These are phyloP conservation scores for Dasyornis broadbenti DNA, from an alignment of 2,113 vertebrate species.

Conservation along the genomic window DNA sequence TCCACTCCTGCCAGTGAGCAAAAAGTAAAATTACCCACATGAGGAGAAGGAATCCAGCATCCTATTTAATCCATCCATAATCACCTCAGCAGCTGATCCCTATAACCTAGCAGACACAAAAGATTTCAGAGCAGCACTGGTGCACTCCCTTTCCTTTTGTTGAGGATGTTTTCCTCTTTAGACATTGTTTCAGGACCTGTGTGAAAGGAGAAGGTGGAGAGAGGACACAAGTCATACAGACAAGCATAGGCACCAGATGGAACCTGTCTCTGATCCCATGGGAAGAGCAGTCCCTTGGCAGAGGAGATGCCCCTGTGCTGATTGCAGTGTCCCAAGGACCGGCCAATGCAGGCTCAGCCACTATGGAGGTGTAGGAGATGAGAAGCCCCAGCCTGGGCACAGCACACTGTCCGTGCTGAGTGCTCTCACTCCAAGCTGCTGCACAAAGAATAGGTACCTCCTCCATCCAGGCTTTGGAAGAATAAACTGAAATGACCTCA, in stretches of 20 bases:
- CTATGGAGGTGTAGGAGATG: neutral
- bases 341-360: fast-evolving
- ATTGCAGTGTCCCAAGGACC: neutral
- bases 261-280: neutral
- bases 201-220: neutral
- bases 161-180: neutral
- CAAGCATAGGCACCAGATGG: neutral
- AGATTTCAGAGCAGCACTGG: neutral
- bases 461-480: neutral
- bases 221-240: neutral
- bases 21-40: neutral
- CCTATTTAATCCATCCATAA: neutral
- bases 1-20: neutral
- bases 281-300: neutral
- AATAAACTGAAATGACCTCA: neutral
- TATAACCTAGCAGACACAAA: neutral
- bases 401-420: fast-evolving
- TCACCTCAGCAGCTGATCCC: neutral
- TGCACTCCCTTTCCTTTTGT: neutral
- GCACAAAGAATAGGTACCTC: neutral
- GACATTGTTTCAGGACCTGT: neutral
- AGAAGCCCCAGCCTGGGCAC: neutral
- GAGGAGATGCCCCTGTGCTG: neutral
- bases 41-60: neutral
- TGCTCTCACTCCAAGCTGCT: neutral